Conservation (phyloP, 2,888 invertebrate species). For the Panzeria rudis region DNA sequence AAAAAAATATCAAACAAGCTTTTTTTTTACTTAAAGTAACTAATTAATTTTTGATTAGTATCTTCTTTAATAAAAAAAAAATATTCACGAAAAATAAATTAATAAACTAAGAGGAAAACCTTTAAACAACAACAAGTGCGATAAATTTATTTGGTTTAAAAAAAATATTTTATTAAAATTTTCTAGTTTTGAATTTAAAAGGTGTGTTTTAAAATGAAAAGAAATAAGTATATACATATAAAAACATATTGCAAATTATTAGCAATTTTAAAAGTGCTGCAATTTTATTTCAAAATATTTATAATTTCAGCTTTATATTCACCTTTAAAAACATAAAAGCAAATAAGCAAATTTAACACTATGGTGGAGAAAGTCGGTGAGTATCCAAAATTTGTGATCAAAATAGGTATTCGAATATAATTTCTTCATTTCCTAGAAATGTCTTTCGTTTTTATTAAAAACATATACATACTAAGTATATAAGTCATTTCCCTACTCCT, state of each 20-base stretch:
- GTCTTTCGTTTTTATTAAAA: too few species aligned
- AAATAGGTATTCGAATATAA: background rate
- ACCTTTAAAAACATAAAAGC: background rate
- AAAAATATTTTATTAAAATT: background rate
- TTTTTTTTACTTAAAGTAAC: too few species aligned
- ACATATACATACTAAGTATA: too few species aligned
- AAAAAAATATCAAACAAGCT: too few species aligned
- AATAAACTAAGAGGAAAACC: background rate
- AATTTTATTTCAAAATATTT: conserved; percentile 17
- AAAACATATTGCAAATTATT: background rate
- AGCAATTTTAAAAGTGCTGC: conserved; percentile 9
- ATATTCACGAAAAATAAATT: background rate
- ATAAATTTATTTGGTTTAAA: background rate
- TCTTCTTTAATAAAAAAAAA: background rate
- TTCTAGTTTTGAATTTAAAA: background rate
- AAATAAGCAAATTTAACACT: conserved; percentile 6
- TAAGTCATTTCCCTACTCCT: too few species aligned
- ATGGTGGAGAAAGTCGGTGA: conserved; percentile 70
- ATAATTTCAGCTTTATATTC: conserved; percentile 42
- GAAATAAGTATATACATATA: too few species aligned
- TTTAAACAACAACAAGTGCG: background rate
- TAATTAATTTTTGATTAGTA: conserved; percentile 6
- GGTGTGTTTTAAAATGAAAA: conserved; percentile 23
- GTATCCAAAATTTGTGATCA: conserved; percentile 23
- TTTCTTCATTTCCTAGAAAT: too few species aligned